Conservation (phyloP, 2,888 invertebrate species). For the Drosophila falleni region DNA sequence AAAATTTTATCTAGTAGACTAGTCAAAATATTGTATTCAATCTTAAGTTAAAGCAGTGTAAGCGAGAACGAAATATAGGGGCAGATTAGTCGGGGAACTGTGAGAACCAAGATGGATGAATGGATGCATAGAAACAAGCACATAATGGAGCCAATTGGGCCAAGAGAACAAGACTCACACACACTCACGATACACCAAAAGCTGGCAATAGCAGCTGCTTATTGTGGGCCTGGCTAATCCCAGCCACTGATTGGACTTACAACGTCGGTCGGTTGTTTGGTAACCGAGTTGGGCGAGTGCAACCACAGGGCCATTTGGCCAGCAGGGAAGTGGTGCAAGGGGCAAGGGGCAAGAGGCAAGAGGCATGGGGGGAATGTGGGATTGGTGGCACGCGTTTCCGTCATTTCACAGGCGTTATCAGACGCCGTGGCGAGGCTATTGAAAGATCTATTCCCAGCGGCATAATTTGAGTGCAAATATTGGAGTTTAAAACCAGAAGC, state of each 20-base stretch:
- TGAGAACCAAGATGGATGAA: no score
- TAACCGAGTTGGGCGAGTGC: conserved; percentile 33
- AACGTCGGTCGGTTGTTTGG: conserved; percentile 31
- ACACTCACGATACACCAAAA: neutral
- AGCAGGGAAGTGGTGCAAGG: neutral
- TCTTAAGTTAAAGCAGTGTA: no score
- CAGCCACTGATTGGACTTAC: conserved; percentile 43
- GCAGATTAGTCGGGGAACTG: no score
- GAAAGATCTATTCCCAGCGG: conserved; percentile 54
- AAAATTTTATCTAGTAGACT: no score
- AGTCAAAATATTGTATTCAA: no score
- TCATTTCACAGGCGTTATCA: conserved; percentile 7
- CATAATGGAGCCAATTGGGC: conserved; percentile 40
- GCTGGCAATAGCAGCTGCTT: conserved; percentile 57
- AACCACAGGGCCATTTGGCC: conserved; percentile 14
- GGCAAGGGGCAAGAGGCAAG: neutral
- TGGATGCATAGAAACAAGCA: conserved; percentile 22
- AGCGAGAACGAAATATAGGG: no score
- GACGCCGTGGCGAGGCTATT: conserved; percentile 4
- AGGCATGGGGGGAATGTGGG: neutral
- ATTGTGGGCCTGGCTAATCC: conserved; percentile 54
- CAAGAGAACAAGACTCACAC: conserved; percentile 16
- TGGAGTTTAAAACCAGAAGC: conserved; percentile 66
- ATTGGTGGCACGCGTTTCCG: conserved; percentile 24
- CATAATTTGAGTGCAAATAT: conserved; percentile 77